Conservation (phyloP, 64 coral and sea anemone genomes). For the Platygyra sinensis region DNA sequence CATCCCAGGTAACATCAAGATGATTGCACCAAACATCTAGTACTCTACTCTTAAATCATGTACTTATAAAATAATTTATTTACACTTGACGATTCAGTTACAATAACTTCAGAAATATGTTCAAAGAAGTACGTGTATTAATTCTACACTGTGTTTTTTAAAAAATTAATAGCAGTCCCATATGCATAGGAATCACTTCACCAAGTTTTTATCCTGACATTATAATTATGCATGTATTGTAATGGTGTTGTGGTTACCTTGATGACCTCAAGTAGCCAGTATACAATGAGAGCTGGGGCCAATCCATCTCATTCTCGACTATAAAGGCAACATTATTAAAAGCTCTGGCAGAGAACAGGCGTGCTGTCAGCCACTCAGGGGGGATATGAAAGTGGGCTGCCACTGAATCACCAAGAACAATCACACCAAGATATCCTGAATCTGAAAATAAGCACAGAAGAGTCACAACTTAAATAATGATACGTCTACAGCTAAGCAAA, state of each 20-base stretch:
- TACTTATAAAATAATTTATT: too few relatives aligned
- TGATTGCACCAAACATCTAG: too few relatives aligned
- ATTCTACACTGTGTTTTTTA: too few relatives aligned
- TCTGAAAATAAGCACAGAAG: slow-evolving; percentile 34
- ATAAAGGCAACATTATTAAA: slow-evolving; percentile 81
- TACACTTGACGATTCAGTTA: too few relatives aligned
- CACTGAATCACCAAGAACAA: slow-evolving; percentile 93
- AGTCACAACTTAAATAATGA: background rate
- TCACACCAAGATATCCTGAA: slow-evolving; percentile 83
- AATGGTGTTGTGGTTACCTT: background rate
- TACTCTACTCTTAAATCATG: too few relatives aligned
- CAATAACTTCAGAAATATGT: background rate
- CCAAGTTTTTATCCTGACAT: background rate
- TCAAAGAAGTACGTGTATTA: too few relatives aligned
- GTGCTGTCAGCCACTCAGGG: slow-evolving; percentile 89
- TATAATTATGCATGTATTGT: background rate
- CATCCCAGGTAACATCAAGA: too few relatives aligned
- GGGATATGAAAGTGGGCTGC: slow-evolving; percentile 92
- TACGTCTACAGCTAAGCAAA: too few relatives aligned
- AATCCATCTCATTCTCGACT: slow-evolving; percentile 90
- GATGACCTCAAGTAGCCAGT: slow-evolving; percentile 75
- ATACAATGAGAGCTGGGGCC: slow-evolving; percentile 89
- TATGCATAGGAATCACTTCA: too few relatives aligned
- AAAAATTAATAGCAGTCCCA: too few relatives aligned
- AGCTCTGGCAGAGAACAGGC: slow-evolving; percentile 48